Conservation (phyloP, 1,140 invertebrate species). For the Muscidifurax raptorellus region DNA sequence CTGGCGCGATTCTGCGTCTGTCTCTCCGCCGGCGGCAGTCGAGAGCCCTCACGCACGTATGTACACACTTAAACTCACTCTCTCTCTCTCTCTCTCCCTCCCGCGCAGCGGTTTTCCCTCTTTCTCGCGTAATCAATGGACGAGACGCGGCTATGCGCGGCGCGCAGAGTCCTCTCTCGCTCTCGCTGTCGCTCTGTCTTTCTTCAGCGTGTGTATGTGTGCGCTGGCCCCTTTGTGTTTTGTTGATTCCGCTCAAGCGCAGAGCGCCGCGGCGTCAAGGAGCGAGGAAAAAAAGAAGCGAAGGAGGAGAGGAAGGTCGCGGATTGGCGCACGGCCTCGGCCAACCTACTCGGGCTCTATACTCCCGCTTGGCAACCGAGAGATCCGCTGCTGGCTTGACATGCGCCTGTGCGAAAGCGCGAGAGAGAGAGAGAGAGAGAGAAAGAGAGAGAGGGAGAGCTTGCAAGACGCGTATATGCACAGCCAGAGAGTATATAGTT, state of each 20-base stretch:
- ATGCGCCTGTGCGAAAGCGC: not conserved
- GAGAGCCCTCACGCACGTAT: constrained; percentile 37
- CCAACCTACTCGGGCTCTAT: not conserved
- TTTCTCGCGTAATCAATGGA: constrained; percentile 76
- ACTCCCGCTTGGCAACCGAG: constrained; percentile 12
- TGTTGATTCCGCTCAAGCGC: not conserved
- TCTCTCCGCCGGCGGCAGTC: constrained; percentile 38
- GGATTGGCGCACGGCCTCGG: constrained; percentile 3
- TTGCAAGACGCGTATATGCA: not conserved
- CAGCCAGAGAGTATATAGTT: not conserved
- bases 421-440: constrained; percentile 20
- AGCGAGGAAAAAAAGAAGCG: not conserved
- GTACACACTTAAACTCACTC: not conserved
- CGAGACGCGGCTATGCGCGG: constrained; percentile 60
- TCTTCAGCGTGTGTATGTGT: constrained; percentile 51
- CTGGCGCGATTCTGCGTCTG: not conserved
- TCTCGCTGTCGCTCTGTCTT: constrained; percentile 61
- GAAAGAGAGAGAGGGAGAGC: constrained; percentile 7
- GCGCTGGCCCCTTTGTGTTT: constrained; percentile 54
- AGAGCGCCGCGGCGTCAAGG: constrained; percentile 44
- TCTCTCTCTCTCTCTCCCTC: too few relatives aligned
- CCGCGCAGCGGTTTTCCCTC: constrained; percentile 66
- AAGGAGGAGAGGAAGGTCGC: constrained; percentile 31
- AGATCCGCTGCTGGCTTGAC: not conserved
- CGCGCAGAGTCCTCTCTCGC: constrained; percentile 57